Percentiles rank a stretch among this genome's conserved stretches.
phyloP scores from a whole-genome alignment of 2,888 invertebrate genomes.

The Cephus sareptanus region DNA sequence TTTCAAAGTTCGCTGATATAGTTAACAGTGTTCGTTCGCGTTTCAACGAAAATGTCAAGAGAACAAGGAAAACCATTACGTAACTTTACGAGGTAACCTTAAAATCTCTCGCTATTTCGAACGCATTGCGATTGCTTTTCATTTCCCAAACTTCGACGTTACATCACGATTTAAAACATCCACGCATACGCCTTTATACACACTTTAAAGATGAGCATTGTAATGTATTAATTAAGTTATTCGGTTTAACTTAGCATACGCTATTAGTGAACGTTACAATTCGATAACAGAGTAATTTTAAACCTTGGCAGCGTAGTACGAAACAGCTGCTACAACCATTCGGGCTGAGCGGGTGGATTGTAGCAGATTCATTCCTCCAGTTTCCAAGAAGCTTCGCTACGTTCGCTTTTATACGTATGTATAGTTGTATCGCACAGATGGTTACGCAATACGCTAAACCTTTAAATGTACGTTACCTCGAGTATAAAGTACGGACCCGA shows the following conservation, averaged over 20 bases:
- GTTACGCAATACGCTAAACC: no score
- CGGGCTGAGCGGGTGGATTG: no score
- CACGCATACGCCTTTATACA: neutral
- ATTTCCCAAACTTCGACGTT: neutral
- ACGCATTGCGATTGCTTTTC: no score
- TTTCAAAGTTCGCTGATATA: slow-evolving; percentile 1
- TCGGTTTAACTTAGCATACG: slow-evolving; percentile 29
- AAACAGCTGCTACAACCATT: no score
- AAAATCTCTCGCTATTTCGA: no score
- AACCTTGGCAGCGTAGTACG: neutral
- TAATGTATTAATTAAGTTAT: slow-evolving; percentile 29
- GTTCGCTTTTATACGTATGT: no score
- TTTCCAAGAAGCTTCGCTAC: no score
- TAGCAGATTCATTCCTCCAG: no score
- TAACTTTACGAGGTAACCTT: neutral
- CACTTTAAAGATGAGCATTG: neutral
- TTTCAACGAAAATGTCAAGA: neutral
- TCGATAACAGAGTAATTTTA: neutral
- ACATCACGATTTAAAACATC: neutral
- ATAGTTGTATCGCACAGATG: no score
- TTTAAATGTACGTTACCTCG: no score
- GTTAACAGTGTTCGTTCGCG: neutral
- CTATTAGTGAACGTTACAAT: slow-evolving; percentile 30
- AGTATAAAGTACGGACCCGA: no score
- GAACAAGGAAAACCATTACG: neutral